A percentile compares a stretch with the other conserved stretches of the same genome.
phyloP scores from a whole-genome alignment of 1,140 invertebrate genomes.

The Ooceraea biroi region DNA sequence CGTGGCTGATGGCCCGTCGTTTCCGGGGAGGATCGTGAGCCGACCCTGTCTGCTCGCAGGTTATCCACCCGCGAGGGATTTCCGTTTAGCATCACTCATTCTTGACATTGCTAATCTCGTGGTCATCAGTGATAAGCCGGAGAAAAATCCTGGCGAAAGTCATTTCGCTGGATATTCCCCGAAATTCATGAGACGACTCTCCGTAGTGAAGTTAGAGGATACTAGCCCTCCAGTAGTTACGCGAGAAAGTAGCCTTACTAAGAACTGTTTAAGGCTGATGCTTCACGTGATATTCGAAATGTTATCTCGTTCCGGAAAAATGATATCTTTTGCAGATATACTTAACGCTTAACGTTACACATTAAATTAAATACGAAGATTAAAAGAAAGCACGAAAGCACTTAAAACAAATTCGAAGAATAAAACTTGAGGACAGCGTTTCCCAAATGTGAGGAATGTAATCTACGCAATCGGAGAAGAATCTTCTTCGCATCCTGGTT shows the following conservation, averaged over 20 bases:
- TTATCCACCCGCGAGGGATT: constrained; percentile 33
- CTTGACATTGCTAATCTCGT: constrained; percentile 41
- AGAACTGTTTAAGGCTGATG: constrained; percentile 27
- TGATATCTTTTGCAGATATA: constrained; percentile 4
- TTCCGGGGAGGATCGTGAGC: constrained; percentile 22
- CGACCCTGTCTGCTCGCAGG: constrained; percentile 24
- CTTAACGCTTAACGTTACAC: background rate
- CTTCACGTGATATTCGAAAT: constrained; percentile 38
- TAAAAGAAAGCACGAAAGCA: background rate
- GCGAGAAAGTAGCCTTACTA: constrained; percentile 32
- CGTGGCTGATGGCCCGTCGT: constrained; percentile 29
- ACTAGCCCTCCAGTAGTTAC: constrained; percentile 26
- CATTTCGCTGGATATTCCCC: constrained; percentile 23
- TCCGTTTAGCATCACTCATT: constrained; percentile 51
- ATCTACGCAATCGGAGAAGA: background rate
- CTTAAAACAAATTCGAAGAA: background rate
- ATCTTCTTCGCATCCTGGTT: background rate
- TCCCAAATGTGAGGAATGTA: background rate
- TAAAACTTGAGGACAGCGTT: constrained; percentile 2
- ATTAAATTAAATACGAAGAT: background rate
- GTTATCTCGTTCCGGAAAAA: constrained; percentile 17
- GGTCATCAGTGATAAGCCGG: constrained; percentile 54
- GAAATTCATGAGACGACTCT: constrained; percentile 12
- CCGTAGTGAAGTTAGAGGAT: constrained; percentile 25
- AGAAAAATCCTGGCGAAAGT: constrained; percentile 50